phyloP scores from a whole-genome alignment of 2,113 vertebrate species.

The Chinchilla lanigera region DNA sequence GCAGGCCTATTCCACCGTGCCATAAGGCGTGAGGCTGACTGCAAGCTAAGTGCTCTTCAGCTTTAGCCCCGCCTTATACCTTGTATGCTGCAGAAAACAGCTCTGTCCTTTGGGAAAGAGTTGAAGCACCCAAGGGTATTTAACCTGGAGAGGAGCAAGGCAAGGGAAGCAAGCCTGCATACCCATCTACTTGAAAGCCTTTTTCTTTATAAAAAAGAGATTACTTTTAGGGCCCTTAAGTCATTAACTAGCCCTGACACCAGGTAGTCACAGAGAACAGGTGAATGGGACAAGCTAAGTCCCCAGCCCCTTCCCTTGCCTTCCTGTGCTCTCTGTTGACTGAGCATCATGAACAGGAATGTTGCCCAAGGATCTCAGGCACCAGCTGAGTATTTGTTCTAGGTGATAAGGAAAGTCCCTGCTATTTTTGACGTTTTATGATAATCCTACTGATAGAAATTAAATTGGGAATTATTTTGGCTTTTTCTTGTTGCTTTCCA shows the following conservation, averaged over 20 bases:
- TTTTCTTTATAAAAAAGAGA: neutral
- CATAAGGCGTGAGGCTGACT: neutral
- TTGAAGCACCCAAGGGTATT: neutral
- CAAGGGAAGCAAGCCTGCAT: accelerated
- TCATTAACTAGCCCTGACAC: neutral
- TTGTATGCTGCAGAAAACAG: neutral
- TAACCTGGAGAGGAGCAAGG: neutral
- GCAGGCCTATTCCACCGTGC: neutral
- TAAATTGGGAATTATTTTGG: neutral
- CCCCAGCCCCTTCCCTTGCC: accelerated
- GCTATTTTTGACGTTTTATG: neutral
- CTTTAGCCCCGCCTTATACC: neutral
- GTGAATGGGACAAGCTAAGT: neutral
- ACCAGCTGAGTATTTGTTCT: neutral
- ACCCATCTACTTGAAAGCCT: neutral
- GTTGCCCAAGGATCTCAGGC: neutral
- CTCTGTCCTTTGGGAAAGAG: neutral
- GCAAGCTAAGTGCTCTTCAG: neutral
- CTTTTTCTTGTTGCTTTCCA: neutral
- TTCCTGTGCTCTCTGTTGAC: neutral
- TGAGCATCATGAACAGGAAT: neutral
- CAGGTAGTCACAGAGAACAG: neutral
- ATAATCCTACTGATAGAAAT: neutral
- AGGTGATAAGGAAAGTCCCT: neutral
- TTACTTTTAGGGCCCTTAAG: neutral